Conservation (phyloP, 2,797 vertebrate species). For the Hipposideros larvatus region DNA sequence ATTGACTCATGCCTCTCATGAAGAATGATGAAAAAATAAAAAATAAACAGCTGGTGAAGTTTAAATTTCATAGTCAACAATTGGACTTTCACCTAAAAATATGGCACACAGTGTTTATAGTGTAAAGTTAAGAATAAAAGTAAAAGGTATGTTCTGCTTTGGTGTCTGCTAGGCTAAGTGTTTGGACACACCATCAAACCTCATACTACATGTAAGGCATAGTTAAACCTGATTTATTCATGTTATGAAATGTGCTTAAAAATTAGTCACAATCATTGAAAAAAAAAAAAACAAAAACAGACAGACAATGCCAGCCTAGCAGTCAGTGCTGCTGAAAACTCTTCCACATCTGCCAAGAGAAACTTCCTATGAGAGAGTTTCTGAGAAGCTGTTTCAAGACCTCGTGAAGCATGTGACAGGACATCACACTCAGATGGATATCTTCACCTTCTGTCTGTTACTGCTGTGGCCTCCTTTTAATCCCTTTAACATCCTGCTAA, state of each 20-base stretch:
- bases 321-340: constrained; percentile 43
- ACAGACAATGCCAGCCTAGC: background rate
- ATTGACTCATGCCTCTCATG: background rate
- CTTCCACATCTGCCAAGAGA: constrained; percentile 1
- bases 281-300: constrained; percentile 37
- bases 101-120: background rate
- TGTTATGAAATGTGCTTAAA: constrained; percentile 34
- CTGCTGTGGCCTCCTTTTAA: constrained; percentile 61
- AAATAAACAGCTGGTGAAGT: background rate
- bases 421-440: constrained; percentile 3
- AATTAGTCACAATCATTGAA: constrained; percentile 34
- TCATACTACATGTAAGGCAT: background rate
- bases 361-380: background rate
- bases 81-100: background rate
- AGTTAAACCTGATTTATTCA: background rate
- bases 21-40: constrained; percentile 14
- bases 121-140: constrained; percentile 26
- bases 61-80: constrained; percentile 40
- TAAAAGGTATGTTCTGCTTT: background rate
- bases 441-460: constrained; percentile 66
- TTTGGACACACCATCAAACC: background rate
- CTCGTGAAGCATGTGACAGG: constrained; percentile 22
- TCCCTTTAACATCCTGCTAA: constrained; percentile 67
- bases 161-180: background rate
- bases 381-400: constrained; percentile 51